Evolutionary conservation across 2,113 vertebrate genomes (phyloP).

Genomic region (Neoarius graeffei): DNA sequence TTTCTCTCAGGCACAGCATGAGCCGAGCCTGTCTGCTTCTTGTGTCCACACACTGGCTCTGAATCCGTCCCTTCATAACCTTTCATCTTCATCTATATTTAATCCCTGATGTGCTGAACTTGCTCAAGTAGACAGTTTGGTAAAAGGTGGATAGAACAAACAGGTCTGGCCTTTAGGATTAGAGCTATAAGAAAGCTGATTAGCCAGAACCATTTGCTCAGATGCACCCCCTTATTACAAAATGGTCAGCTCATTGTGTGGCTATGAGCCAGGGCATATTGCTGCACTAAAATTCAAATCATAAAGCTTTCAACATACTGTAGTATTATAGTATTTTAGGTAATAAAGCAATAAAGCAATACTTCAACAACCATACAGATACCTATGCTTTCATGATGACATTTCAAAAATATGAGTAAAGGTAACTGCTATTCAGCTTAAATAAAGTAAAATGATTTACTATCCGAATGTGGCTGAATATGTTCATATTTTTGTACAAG

Average conservation of each 20-base stretch:
- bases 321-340: not conserved
- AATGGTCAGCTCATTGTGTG: constrained; percentile 44
- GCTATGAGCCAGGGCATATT: constrained; percentile 19
- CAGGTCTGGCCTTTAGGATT: constrained; percentile 67
- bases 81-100: constrained; percentile 13
- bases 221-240: constrained; percentile 66
- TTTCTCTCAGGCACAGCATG: constrained; percentile 13
- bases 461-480: not conserved
- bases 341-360: not conserved
- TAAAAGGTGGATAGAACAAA: constrained; percentile 64
- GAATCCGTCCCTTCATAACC: not conserved
- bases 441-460: not conserved
- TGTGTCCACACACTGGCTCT: not conserved
- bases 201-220: constrained; percentile 59
- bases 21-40: constrained; percentile 2
- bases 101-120: constrained; percentile 55
- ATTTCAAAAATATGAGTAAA: not conserved
- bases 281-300: not conserved
- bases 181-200: constrained; percentile 70
- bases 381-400: not conserved
- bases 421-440: not conserved
- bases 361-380: not conserved
- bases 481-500: not conserved
- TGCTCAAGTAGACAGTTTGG: constrained; percentile 50
- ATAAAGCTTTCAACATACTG: constrained; percentile 32